Percentiles rank a stretch among this genome's conserved stretches.
phyloP scores from a whole-genome alignment of 1,140 invertebrate genomes.

The Wasmannia auropunctata region DNA sequence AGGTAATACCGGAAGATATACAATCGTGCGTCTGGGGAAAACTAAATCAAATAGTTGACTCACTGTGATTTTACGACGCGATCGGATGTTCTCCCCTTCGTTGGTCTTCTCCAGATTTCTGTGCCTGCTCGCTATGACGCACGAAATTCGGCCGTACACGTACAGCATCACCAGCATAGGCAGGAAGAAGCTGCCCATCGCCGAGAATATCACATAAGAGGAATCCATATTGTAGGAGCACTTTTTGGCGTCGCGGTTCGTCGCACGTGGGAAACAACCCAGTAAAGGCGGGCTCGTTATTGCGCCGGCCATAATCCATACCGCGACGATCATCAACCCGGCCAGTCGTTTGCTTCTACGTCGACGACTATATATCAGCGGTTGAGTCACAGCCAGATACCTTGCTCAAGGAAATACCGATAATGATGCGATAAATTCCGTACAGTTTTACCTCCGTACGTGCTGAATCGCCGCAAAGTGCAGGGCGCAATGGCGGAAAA shows the following conservation, averaged over 20 bases:
- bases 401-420: slow-evolving; percentile 79
- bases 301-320: slow-evolving; percentile 92
- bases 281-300: slow-evolving; percentile 94
- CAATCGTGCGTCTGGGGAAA: background rate
- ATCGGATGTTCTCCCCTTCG: slow-evolving; percentile 61
- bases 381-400: slow-evolving; percentile 94
- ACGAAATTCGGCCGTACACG: slow-evolving; percentile 95
- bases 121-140: slow-evolving; percentile 90
- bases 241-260: slow-evolving; percentile 72
- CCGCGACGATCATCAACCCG: slow-evolving; percentile 91
- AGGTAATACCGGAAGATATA: too few species aligned
- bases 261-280: slow-evolving; percentile 87
- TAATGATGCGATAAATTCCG: background rate
- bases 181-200: slow-evolving; percentile 96
- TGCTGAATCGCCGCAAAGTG: background rate
- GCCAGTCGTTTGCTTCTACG: slow-evolving; percentile 92
- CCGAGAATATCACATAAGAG: slow-evolving; percentile 95
- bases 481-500: background rate
- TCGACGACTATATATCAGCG: slow-evolving; percentile 92
- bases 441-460: background rate
- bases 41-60: slow-evolving; percentile 7
- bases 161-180: slow-evolving; percentile 97
- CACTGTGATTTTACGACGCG: slow-evolving; percentile 63
- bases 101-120: slow-evolving; percentile 80
- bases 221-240: slow-evolving; percentile 93